phyloP scores from a whole-genome alignment of 2,888 invertebrate species.

The Sylvicola fuscatus region DNA sequence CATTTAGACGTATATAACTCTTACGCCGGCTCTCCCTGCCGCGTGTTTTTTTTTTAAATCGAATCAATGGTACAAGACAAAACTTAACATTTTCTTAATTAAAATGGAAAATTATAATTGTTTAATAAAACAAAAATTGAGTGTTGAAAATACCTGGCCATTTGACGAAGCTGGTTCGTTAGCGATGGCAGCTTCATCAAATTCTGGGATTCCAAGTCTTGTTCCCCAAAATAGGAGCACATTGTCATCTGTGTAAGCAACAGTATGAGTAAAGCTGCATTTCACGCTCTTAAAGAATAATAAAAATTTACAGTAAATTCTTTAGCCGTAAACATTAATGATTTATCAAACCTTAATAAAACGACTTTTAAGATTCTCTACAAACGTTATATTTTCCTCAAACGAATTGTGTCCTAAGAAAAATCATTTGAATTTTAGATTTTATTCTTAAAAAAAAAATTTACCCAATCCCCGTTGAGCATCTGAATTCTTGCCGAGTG shows the following conservation, averaged over 20 bases:
- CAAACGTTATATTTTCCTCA: constrained; percentile 16
- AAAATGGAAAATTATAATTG: too few species aligned
- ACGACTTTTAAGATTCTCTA: constrained; percentile 18
- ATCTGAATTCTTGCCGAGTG: constrained; percentile 40
- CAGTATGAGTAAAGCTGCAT: constrained; percentile 42
- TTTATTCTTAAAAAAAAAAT: constrained; percentile 2
- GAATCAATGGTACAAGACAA: too few species aligned
- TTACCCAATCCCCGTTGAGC: constrained; percentile 35
- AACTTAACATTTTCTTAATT: too few species aligned
- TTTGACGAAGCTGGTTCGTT: constrained; percentile 5
- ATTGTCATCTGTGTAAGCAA: constrained; percentile 41
- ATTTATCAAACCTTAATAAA: constrained; percentile 14
- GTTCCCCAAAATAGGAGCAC: constrained; percentile 50
- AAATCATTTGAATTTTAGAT: background rate
- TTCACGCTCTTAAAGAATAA: constrained; percentile 30
- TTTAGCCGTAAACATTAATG: background rate
- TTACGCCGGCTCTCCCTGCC: too few species aligned
- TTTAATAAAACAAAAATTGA: too few species aligned
- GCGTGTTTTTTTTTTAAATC: too few species aligned
- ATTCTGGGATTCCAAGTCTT: constrained; percentile 20
- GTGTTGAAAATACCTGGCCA: constrained; percentile 13
- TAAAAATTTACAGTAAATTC: constrained; percentile 2
- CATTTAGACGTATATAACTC: too few species aligned
- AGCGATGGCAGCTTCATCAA: constrained; percentile 9
- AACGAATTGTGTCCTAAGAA: constrained; percentile 15